A percentile compares a stretch with the other conserved stretches of the same genome.
These are phyloP conservation scores for Drosophila subobscura DNA, from an alignment of 1,140 invertebrate species.

Conservation along the genomic window DNA sequence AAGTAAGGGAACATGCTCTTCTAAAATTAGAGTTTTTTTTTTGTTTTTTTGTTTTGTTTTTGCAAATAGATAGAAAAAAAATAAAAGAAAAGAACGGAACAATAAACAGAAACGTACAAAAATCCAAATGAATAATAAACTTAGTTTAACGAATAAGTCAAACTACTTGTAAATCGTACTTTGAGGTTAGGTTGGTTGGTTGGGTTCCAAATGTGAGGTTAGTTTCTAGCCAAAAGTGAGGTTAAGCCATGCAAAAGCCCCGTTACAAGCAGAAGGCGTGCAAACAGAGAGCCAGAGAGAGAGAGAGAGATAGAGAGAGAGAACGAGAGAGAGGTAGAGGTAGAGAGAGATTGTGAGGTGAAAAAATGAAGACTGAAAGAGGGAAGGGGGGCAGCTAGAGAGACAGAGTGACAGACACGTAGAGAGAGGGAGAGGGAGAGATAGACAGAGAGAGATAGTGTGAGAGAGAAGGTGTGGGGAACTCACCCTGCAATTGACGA, in stretches of 20 bases:
- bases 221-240: constrained; percentile 1
- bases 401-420: constrained; percentile 10
- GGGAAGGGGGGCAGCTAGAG: constrained; percentile 13
- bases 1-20: constrained; percentile 87
- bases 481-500: constrained; percentile 90
- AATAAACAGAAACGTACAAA: constrained; percentile 48
- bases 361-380: constrained; percentile 13
- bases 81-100: constrained; percentile 29
- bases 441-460: neutral
- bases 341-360: constrained; percentile 18
- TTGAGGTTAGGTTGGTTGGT: constrained; percentile 1
- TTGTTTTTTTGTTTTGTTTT: constrained; percentile 20
- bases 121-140: constrained; percentile 25
- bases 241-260: constrained; percentile 51
- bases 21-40: constrained; percentile 84
- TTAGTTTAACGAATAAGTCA: constrained; percentile 10
- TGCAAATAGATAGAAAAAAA: constrained; percentile 59
- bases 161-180: constrained; percentile 20
- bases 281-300: constrained; percentile 13
- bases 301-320: constrained; percentile 17
- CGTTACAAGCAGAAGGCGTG: constrained; percentile 28
- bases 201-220: neutral
- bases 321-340: constrained; percentile 11
- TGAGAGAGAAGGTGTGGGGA: neutral
- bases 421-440: neutral